phyloP scores from a whole-genome alignment of 2,888 invertebrate genomes.

The Theretra japonica region DNA sequence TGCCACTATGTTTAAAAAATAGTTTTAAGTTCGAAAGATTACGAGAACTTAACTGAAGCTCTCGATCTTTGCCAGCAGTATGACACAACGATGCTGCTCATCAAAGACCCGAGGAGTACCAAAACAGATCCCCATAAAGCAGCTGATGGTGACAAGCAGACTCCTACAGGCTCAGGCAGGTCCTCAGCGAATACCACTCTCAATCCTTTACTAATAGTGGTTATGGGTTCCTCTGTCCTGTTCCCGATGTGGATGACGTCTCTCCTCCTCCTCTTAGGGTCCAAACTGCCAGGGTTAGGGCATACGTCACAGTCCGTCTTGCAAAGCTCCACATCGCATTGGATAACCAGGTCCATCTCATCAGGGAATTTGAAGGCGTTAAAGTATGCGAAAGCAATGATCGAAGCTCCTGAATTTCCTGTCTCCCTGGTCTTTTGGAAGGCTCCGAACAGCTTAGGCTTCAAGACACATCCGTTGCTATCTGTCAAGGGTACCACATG shows the following conservation, averaged over 20 bases:
- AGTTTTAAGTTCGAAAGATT: slow-evolving; percentile 34
- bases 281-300: slow-evolving; percentile 86
- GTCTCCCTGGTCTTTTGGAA: slow-evolving; percentile 92
- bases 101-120: slow-evolving; percentile 85
- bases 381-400: slow-evolving; percentile 91
- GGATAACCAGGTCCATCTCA: slow-evolving; percentile 92
- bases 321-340: slow-evolving; percentile 92
- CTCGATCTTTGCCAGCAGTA: slow-evolving; percentile 75
- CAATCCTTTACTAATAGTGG: slow-evolving; percentile 87
- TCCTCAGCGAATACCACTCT: slow-evolving; percentile 89
- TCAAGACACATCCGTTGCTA: slow-evolving; percentile 90
- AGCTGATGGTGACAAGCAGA: slow-evolving; percentile 87
- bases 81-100: slow-evolving; percentile 78
- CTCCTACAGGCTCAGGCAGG: slow-evolving; percentile 73
- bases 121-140: slow-evolving; percentile 86
- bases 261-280: slow-evolving; percentile 75
- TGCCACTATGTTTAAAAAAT: neutral
- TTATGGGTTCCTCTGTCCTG: slow-evolving; percentile 82
- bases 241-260: slow-evolving; percentile 78
- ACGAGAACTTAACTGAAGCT: slow-evolving; percentile 64
- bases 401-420: slow-evolving; percentile 88
- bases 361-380: slow-evolving; percentile 94
- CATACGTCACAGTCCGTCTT: slow-evolving; percentile 92
- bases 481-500: slow-evolving; percentile 89
- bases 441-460: slow-evolving; percentile 91